Percentiles rank a stretch among this genome's conserved stretches.
phyloP scores from a whole-genome alignment of 2,113 vertebrate species.

The Bufo gargarizans region DNA sequence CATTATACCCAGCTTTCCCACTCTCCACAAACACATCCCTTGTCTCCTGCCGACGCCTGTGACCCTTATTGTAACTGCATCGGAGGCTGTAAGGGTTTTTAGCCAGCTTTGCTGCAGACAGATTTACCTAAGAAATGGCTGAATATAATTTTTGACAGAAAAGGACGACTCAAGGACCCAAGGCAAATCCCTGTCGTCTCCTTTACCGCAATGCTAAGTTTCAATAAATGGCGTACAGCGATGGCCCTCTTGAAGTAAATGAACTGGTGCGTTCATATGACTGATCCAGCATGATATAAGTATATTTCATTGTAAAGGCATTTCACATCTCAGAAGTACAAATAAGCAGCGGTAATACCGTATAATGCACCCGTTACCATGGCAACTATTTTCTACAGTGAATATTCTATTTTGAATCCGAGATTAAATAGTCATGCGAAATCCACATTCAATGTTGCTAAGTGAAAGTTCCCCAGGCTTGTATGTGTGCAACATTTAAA shows the following conservation, averaged over 20 bases:
- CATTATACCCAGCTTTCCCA: no score
- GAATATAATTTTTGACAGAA: background rate
- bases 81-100: no score
- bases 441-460: conserved; percentile 53
- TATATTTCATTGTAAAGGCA: conserved; percentile 47
- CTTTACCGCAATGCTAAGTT: background rate
- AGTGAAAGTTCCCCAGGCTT: conserved; percentile 54
- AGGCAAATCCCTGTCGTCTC: background rate
- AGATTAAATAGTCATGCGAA: conserved; percentile 55
- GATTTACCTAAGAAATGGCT: background rate
- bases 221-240: background rate
- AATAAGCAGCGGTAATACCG: conserved; percentile 42
- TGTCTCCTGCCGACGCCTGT: no score
- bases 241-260: background rate
- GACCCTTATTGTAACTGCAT: no score
- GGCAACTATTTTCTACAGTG: conserved; percentile 55
- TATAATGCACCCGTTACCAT: conserved; percentile 48
- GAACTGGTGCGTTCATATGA: background rate
- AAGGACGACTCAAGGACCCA: background rate
- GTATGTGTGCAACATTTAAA: conserved; percentile 40
- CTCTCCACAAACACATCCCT: no score
- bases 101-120: background rate
- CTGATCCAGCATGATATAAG: conserved; percentile 24
- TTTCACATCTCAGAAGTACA: conserved; percentile 45
- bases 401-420: conserved; percentile 55